Conservation (phyloP, 2,888 invertebrate genomes). For the Ormyrus nitidulus region DNA sequence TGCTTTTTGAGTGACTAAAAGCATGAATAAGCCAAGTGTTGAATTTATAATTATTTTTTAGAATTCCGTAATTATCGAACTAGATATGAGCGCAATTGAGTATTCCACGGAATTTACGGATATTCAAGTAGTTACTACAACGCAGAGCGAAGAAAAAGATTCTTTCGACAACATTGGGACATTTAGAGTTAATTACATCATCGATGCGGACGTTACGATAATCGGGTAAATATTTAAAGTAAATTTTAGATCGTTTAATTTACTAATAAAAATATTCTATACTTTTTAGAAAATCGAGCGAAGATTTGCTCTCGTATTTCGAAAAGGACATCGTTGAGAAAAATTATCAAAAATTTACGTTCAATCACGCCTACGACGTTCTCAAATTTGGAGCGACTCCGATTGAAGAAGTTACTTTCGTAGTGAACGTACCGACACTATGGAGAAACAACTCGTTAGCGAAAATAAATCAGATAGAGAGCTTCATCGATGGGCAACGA, state of each 20-base stretch:
- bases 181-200: conserved; percentile 42
- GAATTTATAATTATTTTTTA: conserved; percentile 51
- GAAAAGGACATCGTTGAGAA: conserved; percentile 60
- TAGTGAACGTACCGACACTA: conserved; percentile 69
- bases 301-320: conserved; percentile 69
- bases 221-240: conserved; percentile 62
- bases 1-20: too few relatives aligned
- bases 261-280: conserved; percentile 7
- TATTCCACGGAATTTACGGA: conserved; percentile 19
- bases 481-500: conserved; percentile 58
- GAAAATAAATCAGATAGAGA: conserved; percentile 59
- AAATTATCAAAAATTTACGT: conserved; percentile 66
- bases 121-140: conserved; percentile 29
- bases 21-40: background rate
- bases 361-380: conserved; percentile 68
- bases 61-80: conserved; percentile 62
- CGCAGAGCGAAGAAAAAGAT: conserved; percentile 61
- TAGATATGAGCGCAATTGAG: conserved; percentile 63
- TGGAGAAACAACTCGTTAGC: conserved; percentile 59
- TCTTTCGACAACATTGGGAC: conserved; percentile 57
- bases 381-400: conserved; percentile 74
- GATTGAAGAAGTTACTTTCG: conserved; percentile 69
- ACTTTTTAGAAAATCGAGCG: conserved; percentile 40
- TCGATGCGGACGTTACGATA: conserved; percentile 59
- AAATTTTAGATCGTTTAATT: background rate